These are phyloP conservation scores for Chelonoidis abingdonii DNA, from an alignment of 2,113 vertebrate genomes.

Conservation along the genomic window DNA sequence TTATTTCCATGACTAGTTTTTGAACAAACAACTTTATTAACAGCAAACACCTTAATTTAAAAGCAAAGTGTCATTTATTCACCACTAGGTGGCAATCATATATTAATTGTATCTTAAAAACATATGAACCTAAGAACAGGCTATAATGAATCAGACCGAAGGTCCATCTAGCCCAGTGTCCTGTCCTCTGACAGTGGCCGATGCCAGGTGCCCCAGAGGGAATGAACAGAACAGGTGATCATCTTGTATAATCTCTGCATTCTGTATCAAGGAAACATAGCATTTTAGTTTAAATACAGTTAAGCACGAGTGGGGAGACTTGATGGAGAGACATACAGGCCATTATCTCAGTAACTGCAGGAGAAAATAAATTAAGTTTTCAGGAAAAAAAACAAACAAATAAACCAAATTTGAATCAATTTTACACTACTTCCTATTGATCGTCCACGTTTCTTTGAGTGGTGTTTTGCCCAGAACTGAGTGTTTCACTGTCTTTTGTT, in stretches of 20 bases:
- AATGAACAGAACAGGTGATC: no score
- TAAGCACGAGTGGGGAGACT: not conserved
- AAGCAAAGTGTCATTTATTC: not conserved
- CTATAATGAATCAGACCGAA: no score
- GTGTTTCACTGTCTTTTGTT: not conserved
- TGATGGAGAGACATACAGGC: not conserved
- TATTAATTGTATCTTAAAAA: not conserved
- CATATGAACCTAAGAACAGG: not conserved
- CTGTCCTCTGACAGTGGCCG: no score
- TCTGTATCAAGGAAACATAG: not conserved
- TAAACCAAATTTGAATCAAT: not conserved
- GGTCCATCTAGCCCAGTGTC: no score
- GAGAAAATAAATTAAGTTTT: not conserved
- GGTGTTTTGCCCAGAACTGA: not conserved
- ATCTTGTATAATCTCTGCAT: not conserved
- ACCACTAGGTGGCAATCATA: not conserved
- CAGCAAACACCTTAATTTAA: not conserved
- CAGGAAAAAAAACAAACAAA: not conserved
- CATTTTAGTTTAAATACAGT: not conserved
- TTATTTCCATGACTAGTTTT: not conserved
- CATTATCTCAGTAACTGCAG: not conserved
- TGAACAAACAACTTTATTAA: not conserved
- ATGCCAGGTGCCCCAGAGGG: no score
- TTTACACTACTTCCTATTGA: not conserved
- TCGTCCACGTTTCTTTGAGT: not conserved